Conservation (phyloP, 2,113 vertebrate genomes). For the Delphinapterus leucas region DNA sequence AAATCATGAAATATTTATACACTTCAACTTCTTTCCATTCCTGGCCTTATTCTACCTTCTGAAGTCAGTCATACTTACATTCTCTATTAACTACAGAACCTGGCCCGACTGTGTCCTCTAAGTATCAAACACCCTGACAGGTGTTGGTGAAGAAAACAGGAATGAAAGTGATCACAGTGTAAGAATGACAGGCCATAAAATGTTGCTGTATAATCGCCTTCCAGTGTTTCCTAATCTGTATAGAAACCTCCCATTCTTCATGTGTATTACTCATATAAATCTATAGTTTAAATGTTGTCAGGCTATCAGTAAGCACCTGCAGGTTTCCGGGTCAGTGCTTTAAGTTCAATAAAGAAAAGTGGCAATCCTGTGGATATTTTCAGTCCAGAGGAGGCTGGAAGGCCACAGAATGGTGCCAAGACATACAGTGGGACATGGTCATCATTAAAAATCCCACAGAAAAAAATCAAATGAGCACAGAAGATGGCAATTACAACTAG, state of each 20-base stretch:
- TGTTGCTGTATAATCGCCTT: background rate
- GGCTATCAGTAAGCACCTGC: slow-evolving; percentile 41
- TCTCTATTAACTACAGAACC: background rate
- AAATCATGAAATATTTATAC: background rate
- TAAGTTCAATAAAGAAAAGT: slow-evolving; percentile 12
- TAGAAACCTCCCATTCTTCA: slow-evolving; percentile 34
- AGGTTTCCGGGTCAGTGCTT: slow-evolving; percentile 44
- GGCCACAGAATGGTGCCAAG: background rate
- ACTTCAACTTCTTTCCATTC: background rate
- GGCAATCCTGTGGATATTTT: background rate
- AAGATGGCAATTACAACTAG: background rate
- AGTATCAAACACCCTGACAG: background rate
- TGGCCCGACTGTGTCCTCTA: background rate
- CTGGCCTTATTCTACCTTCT: background rate
- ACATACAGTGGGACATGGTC: background rate
- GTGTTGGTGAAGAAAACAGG: background rate
- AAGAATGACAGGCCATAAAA: background rate
- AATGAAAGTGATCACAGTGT: background rate
- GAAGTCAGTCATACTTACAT: background rate
- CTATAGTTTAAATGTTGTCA: slow-evolving; percentile 47
- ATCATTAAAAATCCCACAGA: background rate
- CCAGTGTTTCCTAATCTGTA: slow-evolving; percentile 21
- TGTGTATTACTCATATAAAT: slow-evolving; percentile 37
- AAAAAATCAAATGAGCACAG: background rate
- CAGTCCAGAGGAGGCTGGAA: background rate